These are phyloP conservation scores for Semicossyphus pulcher DNA, from an alignment of 2,113 vertebrate genomes.

Conservation along the genomic window DNA sequence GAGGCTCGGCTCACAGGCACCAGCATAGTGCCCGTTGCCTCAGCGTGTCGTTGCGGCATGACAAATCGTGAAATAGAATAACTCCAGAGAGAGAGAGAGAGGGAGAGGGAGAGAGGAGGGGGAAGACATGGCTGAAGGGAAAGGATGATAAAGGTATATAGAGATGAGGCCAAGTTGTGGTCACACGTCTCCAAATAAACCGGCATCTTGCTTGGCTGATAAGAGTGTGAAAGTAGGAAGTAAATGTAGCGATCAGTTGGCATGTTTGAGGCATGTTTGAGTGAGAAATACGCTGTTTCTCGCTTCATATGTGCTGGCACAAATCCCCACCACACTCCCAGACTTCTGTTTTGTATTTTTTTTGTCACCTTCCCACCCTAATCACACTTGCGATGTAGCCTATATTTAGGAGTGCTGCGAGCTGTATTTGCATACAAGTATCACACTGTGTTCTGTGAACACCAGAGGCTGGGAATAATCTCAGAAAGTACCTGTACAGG, in stretches of 20 bases:
- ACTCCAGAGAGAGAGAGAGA: slow-evolving; percentile 18
- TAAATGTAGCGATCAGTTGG: background rate
- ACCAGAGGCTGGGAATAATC: slow-evolving; percentile 41
- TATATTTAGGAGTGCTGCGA: slow-evolving; percentile 50
- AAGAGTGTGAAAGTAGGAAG: background rate
- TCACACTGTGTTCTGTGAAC: slow-evolving; percentile 39
- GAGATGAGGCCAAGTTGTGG: background rate
- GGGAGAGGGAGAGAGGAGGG: background rate
- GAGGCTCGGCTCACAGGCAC: slow-evolving; percentile 61
- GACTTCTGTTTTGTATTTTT: slow-evolving; percentile 27
- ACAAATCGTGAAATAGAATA: slow-evolving; percentile 64
- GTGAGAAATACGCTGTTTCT: background rate
- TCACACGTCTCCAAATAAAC: slow-evolving; percentile 13
- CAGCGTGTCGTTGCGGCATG: slow-evolving; percentile 62
- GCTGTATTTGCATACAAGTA: slow-evolving; percentile 36
- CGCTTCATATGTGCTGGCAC: background rate
- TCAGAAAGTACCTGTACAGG: slow-evolving; percentile 25
- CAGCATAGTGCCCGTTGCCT: slow-evolving; percentile 59
- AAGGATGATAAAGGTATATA: slow-evolving; percentile 3
- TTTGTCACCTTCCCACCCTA: slow-evolving; percentile 36
- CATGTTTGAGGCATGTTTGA: background rate
- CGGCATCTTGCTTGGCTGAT: background rate
- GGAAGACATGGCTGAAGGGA: background rate
- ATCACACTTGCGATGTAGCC: slow-evolving; percentile 16
- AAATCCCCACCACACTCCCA: background rate